phyloP scores from a whole-genome alignment of 2,797 vertebrate genomes.

The Apodemus agrarius region DNA sequence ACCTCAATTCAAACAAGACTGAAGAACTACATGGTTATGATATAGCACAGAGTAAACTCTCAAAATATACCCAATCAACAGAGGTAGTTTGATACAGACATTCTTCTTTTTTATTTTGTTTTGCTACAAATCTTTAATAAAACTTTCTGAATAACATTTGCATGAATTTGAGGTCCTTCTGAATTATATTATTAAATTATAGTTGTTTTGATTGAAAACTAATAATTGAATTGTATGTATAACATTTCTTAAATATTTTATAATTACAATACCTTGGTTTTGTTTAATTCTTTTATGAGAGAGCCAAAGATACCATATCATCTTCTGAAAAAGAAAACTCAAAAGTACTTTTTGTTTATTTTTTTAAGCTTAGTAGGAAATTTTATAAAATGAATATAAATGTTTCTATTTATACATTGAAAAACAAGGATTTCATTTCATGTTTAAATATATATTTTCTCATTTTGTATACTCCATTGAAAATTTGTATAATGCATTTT shows the following conservation, averaged over 20 bases:
- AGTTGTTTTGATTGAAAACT: background rate
- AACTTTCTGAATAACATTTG: background rate
- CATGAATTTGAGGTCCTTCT: background rate
- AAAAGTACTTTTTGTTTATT: background rate
- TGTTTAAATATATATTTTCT: background rate
- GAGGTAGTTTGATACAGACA: background rate
- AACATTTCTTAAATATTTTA: background rate
- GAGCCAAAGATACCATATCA: background rate
- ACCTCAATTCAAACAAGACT: background rate
- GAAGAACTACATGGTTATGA: background rate
- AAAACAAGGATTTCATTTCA: background rate
- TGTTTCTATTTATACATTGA: background rate
- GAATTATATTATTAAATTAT: background rate
- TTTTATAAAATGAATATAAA: background rate
- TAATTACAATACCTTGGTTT: background rate
- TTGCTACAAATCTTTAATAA: background rate
- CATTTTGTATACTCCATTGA: background rate
- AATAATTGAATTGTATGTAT: background rate
- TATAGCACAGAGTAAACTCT: background rate
- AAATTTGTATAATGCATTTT: background rate
- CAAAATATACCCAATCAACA: background rate
- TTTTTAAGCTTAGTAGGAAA: background rate
- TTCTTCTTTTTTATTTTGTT: background rate
- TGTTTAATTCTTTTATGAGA: background rate
- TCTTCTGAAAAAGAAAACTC: background rate